Conservation (phyloP, 1,140 invertebrate genomes). For the Lamellibrachia luymesi region DNA sequence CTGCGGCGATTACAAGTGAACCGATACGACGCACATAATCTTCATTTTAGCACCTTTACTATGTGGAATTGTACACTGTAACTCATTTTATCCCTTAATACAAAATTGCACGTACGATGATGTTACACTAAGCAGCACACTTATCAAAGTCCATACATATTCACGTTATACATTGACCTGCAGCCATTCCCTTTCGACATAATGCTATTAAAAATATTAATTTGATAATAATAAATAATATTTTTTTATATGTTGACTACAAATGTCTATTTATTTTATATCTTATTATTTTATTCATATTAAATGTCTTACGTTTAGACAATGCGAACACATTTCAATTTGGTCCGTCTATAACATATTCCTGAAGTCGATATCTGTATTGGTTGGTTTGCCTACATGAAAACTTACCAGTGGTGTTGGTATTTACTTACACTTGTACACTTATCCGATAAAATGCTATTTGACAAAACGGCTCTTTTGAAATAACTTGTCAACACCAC, state of each 20-base stretch:
- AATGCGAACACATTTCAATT: background rate
- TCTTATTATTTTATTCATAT: background rate
- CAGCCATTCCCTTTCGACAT: too few relatives aligned
- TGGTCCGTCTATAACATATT: background rate
- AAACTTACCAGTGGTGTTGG: background rate
- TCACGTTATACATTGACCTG: too few relatives aligned
- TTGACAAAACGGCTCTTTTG: background rate
- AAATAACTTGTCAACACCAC: too few relatives aligned
- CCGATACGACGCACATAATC: too few relatives aligned
- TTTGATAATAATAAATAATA: background rate
- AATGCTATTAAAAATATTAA: background rate
- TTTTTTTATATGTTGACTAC: background rate
- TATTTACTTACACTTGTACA: background rate
- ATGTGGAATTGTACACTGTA: too few relatives aligned
- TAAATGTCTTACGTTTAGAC: background rate
- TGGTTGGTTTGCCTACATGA: background rate
- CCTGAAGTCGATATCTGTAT: background rate
- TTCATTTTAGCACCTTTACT: too few relatives aligned
- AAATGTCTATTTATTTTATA: background rate
- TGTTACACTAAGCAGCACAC: too few relatives aligned
- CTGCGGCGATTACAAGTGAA: too few relatives aligned
- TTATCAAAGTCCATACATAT: too few relatives aligned
- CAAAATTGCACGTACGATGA: too few relatives aligned
- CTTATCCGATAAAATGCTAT: background rate
- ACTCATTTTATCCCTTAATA: too few relatives aligned